Conservation (phyloP, 2,797 vertebrate species). For the Taeniopygia guttata region DNA sequence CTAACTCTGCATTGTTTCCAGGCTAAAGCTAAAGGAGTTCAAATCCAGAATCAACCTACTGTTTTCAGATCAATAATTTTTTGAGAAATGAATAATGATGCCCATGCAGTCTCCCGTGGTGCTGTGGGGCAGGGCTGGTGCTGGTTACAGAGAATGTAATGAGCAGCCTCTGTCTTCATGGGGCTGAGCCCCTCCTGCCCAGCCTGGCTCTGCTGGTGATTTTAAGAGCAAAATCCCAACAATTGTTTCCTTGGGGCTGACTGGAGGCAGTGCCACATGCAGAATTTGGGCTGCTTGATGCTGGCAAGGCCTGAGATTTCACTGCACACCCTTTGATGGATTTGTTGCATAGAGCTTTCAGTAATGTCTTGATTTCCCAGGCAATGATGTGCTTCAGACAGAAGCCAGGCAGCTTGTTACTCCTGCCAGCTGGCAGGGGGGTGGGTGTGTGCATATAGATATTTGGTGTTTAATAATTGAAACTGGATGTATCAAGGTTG, state of each 20-base stretch:
- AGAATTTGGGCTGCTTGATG: not conserved
- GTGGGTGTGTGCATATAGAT: not conserved
- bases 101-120: not conserved
- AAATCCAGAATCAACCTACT: not conserved
- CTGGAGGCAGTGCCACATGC: not conserved
- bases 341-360: not conserved
- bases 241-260: not conserved
- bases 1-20: slow-evolving; percentile 4
- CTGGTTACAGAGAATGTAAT: not conserved
- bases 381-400: not conserved
- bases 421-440: not conserved
- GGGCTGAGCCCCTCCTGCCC: not conserved
- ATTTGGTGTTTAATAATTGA: not conserved
- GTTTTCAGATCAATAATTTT: not conserved
- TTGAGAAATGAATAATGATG: not conserved
- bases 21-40: not conserved
- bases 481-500: not conserved
- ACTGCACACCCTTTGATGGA: not conserved
- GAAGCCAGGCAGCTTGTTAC: not conserved
- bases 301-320: not conserved
- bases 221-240: not conserved
- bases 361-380: not conserved
- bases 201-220: fast-evolving
- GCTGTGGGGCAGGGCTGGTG: not conserved
- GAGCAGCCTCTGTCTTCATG: not conserved